Evolutionary conservation across 2,797 vertebrate genomes (phyloP).

Genomic region (Alauda arvensis): DNA sequence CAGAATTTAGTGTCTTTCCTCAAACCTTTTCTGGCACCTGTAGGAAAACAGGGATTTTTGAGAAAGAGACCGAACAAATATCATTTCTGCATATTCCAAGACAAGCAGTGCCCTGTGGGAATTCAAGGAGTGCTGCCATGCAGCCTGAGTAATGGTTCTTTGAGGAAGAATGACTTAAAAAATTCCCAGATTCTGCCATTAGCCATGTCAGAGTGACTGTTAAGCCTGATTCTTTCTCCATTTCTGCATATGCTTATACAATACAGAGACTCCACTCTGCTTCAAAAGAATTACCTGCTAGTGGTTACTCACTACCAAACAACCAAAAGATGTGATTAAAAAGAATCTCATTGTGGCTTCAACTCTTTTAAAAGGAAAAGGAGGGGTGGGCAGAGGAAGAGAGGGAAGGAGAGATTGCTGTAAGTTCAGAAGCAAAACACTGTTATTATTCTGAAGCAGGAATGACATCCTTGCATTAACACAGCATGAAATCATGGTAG

Average conservation of each 20-base stretch:
- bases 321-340: background rate
- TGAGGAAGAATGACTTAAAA: background rate
- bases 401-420: background rate
- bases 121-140: background rate
- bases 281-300: background rate
- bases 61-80: accelerated
- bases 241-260: background rate
- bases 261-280: background rate
- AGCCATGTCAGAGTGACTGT: background rate
- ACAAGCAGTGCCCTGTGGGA: background rate
- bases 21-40: background rate
- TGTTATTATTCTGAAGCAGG: slow-evolving; percentile 55
- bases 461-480: slow-evolving; percentile 64
- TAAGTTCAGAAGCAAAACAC: slow-evolving; percentile 51
- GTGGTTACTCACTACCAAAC: background rate
- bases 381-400: background rate
- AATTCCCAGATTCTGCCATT: background rate
- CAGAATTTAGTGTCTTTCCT: background rate
- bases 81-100: background rate
- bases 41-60: background rate
- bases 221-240: background rate
- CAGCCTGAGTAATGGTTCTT: background rate
- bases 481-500: slow-evolving; percentile 64
- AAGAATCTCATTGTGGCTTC: background rate
- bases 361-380: background rate